Base-by-base conservation (phyloP, 2,797 vertebrate genomes). In the Oreochromis mossambicus region DNA sequence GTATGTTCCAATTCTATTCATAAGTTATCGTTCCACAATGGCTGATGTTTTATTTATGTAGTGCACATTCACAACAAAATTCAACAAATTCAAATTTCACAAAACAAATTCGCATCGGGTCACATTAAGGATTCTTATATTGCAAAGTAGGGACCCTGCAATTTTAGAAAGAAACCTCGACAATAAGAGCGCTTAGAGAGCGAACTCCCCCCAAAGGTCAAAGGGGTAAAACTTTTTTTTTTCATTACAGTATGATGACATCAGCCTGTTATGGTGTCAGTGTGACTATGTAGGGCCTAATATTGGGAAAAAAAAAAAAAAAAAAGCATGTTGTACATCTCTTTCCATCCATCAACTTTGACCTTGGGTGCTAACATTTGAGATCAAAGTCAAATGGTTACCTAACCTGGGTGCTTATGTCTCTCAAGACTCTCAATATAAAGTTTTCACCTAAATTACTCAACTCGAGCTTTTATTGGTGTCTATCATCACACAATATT, bases 1-100 rank as follows among this genome's bases (percentile, higher is more conserved):
- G 99, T 99, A 94, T 95, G 97, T 89, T 1, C 3, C 36, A 52
- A 6, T 77, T 51, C 6, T 50, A 38, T 55, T 77, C 11, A 79
- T 11, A 12, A 29, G 14, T 68, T 55, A 15, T 80, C 46, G 34
- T 32, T 46, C 17, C 26, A 50, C 17, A 75, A n/a, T 50, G 1
- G 17, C 26, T n/a, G 61, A 66, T 66, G 34, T 66, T 66, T 66
- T 41, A 38, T 66, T 38, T 66, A 19, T 66, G 19, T 66, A 21
- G 61, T 66, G 34, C 19, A 38, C 38, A 38, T 66, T 66, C 12
- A 38, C 34, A 38, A 66, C 34, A 66, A 21, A 38, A 66, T 21
- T 63, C 58, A 38, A 38, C 34, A 63, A 63, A 63, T 63, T 63
- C 34, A 63, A 21, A 63, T 63, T 38, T 63, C 38, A 63, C 11